phyloP scores from a whole-genome alignment of 2,888 invertebrate species.

The Amorpha juglandis region DNA sequence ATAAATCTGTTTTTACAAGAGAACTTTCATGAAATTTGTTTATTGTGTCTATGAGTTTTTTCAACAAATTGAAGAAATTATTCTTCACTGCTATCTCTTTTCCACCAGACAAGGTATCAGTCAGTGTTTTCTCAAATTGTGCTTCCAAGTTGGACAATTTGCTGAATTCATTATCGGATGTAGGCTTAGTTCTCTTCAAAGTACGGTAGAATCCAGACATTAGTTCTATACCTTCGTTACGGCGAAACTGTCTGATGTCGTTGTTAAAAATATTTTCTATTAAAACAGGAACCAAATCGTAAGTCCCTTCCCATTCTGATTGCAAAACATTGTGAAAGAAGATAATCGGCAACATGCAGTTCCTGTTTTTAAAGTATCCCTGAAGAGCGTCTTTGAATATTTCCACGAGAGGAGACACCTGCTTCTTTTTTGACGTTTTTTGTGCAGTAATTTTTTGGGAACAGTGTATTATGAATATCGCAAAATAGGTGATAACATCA shows the following conservation, averaged over 20 bases:
- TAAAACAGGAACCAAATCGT: conserved; percentile 83
- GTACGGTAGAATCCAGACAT: conserved; percentile 87
- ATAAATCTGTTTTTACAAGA: conserved; percentile 59
- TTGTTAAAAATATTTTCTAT: conserved; percentile 85
- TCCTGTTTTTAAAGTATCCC: conserved; percentile 86
- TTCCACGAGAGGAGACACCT: conserved; percentile 67
- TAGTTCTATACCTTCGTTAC: conserved; percentile 87
- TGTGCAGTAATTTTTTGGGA: conserved; percentile 77
- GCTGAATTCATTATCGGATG: conserved; percentile 54
- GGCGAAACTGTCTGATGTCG: conserved; percentile 86
- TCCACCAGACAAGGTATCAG: conserved; percentile 63
- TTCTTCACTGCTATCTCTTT: conserved; percentile 78
- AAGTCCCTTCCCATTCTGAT: conserved; percentile 87
- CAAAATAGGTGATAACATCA: conserved; percentile 86
- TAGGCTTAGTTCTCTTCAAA: conserved; percentile 75
- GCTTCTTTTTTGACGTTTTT: conserved; percentile 63
- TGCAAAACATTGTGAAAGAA: conserved; percentile 87
- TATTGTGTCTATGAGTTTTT: conserved; percentile 80
- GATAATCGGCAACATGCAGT: conserved; percentile 86
- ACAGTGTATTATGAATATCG: conserved; percentile 86
- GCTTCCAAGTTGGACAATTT: conserved; percentile 74
- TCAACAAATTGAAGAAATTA: conserved; percentile 82
- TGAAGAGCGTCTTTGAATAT: conserved; percentile 82
- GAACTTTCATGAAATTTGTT: conserved; percentile 74
- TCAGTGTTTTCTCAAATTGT: conserved; percentile 70